Base-by-base conservation (phyloP, 2,888 invertebrate species). In the Cyaniris semiargus region DNA sequence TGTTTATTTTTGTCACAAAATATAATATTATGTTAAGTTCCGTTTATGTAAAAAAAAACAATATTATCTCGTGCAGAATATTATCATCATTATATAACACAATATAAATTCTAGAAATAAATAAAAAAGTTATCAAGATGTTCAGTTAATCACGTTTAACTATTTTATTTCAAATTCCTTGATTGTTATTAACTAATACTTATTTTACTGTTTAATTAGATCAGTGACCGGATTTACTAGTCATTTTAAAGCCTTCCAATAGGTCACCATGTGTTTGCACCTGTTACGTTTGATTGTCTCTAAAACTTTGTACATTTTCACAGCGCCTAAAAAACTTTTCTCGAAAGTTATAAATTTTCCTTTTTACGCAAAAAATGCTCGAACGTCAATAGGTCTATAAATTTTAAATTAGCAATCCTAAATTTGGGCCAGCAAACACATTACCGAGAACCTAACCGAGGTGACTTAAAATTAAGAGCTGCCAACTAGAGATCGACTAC, bases 1-100 rank as follows among this genome's bases (percentile, higher is more conserved):
- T 72, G 77, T 77, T 79, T 77, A 80, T 80, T 80, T 80, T 76
- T 78, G 76, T 48, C 70, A 66, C 56, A 70, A 48, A 76, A 53
- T 53, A 53, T 15, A 15, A 53, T 53, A 53, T 53, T 53, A 66
- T 56, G 75, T 76, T 34, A 78, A 13, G 60, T 60, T 60, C 23
- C 3, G 60, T 23, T 60, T 58, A n/a, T 60, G n/a, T 1, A 8
- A 1, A 10, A 60, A 58, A 60, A n/a, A n/a, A 58, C 56, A 56
- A n/a, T 7, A 21, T 56, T 21, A 21, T 13, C 44, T 44, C 44
- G 3, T 44, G 44, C 44, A 44, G 10, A 44, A 44, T 10, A 44
- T 38, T 38, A 38, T 38, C 38, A 10, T 38, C 15, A 15, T 15
- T 48, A 48, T 15, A 58, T 21, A n/a, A 58, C 7, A n/a, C 18